Percentiles rank a stretch among this genome's conserved stretches.
Conservation (phyloP, 2,113 vertebrate genomes). For the Zapornia atra region DNA sequence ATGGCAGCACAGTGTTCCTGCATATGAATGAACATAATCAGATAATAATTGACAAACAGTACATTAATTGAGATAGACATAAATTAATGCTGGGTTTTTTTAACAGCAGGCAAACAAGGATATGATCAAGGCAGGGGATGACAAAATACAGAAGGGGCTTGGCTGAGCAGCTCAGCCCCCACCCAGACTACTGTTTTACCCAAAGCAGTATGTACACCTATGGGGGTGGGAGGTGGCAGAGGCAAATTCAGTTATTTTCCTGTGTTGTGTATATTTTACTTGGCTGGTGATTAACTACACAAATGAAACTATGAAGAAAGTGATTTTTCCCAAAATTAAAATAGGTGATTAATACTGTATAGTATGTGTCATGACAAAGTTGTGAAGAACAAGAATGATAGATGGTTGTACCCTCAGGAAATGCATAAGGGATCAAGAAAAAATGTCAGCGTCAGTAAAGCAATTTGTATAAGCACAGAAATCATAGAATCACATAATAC, state of each 20-base stretch:
- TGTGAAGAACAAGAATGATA: not conserved
- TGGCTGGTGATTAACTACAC: not conserved
- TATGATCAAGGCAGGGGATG: not conserved
- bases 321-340: not conserved
- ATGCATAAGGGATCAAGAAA: not conserved
- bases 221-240: too few relatives aligned
- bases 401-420: not conserved
- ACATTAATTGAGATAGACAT: not conserved
- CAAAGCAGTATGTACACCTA: not conserved
- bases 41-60: not conserved
- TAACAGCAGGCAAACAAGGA: not conserved
- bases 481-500: fast-evolving
- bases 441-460: not conserved
- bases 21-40: not conserved
- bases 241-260: not conserved
- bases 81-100: not conserved
- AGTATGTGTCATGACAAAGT: not conserved
- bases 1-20: too few relatives aligned
- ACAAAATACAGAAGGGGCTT: not conserved
- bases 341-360: too few relatives aligned
- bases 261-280: not conserved
- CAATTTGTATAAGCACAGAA: not conserved
- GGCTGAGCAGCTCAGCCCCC: not conserved
- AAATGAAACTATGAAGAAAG: not conserved
- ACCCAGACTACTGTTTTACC: not conserved